Percentiles rank a stretch among this genome's conserved stretches.
Conservation (phyloP, 2,888 invertebrate species). For the Amblyjoppa fuscipennis region DNA sequence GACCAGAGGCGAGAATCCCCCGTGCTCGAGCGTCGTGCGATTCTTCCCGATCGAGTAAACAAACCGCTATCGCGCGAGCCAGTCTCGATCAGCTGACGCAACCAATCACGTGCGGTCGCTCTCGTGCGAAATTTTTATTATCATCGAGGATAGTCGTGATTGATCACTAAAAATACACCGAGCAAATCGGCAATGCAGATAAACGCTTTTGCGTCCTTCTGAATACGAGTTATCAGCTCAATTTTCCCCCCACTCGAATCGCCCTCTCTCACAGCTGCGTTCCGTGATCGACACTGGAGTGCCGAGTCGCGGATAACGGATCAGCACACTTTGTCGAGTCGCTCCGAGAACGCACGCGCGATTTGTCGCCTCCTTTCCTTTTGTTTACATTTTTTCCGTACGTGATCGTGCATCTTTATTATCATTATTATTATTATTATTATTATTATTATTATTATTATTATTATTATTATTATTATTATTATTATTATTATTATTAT, state of each 20-base stretch:
- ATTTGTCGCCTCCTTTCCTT: neutral
- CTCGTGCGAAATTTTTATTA: conserved; percentile 42
- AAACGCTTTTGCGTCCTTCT: conserved; percentile 14
- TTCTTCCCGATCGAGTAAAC: conserved; percentile 13
- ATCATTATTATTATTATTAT: no score
- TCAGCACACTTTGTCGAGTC: neutral
- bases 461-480: neutral
- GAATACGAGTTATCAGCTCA: conserved; percentile 6
- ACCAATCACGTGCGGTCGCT: conserved; percentile 40
- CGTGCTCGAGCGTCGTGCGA: neutral
- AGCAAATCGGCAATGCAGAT: conserved; percentile 5
- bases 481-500: no score
- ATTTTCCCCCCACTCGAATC: neutral
- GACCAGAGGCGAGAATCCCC: neutral
- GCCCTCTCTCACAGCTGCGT: neutral
- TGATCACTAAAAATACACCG: conserved; percentile 9
- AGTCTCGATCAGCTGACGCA: conserved; percentile 9
- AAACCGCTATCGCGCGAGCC: neutral
- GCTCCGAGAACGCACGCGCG: neutral
- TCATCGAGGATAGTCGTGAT: conserved; percentile 19
- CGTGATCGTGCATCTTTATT: neutral
- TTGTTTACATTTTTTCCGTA: conserved; percentile 31
- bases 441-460: neutral
- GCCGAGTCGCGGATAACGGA: neutral
- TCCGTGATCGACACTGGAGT: neutral